These are phyloP conservation scores for Troides oblongomaculatus DNA, from an alignment of 2,888 invertebrate genomes.

Conservation along the genomic window DNA sequence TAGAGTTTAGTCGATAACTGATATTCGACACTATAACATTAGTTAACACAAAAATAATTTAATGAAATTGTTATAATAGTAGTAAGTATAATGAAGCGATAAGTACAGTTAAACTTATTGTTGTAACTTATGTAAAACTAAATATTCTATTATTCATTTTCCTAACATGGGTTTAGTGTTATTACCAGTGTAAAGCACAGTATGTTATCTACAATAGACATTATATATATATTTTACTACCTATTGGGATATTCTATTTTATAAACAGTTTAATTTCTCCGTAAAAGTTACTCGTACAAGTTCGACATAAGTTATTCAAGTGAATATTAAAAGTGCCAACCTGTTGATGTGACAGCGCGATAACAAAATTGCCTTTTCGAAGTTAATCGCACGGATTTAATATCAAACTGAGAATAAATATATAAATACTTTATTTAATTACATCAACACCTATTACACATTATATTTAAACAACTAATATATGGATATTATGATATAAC, in stretches of 20 bases:
- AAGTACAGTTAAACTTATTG: not conserved
- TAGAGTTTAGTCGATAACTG: constrained; percentile 53
- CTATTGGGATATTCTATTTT: constrained; percentile 11
- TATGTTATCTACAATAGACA: constrained; percentile 19
- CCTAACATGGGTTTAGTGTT: constrained; percentile 15
- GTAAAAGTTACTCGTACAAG: constrained; percentile 19
- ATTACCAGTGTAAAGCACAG: constrained; percentile 36
- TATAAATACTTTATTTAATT: too few relatives aligned
- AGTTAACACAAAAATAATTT: constrained; percentile 9
- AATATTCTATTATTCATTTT: too few relatives aligned
- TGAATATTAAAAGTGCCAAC: constrained; percentile 3
- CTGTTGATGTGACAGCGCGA: constrained; percentile 6
- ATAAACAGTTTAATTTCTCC: constrained; percentile 16
- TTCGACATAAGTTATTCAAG: not conserved
- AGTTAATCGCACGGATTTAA: too few relatives aligned
- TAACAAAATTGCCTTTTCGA: too few relatives aligned
- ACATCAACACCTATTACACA: too few relatives aligned
- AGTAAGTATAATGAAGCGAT: constrained; percentile 3
- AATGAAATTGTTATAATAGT: not conserved
- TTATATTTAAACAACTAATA: too few relatives aligned
- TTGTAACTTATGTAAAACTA: too few relatives aligned
- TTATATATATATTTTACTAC: constrained; percentile 2
- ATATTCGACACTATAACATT: constrained; percentile 57
- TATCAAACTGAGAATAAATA: too few relatives aligned
- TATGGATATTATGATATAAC: not conserved